Conservation (phyloP, 2,797 vertebrate species). For the Clarias laeviceps region DNA sequence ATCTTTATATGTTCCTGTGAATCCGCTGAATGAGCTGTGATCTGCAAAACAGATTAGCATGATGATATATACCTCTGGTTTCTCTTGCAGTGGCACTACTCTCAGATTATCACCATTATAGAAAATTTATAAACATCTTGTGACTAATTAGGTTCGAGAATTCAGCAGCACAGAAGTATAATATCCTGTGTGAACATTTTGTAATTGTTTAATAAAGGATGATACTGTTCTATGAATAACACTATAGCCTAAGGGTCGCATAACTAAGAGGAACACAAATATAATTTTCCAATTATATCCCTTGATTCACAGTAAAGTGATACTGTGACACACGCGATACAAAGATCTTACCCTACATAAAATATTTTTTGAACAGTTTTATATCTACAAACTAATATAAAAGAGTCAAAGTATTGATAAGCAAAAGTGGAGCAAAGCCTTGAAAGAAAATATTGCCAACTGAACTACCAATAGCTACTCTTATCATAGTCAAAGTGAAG, state of each 20-base stretch:
- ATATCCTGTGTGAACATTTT: background rate
- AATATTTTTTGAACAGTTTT: background rate
- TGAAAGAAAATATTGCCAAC: background rate
- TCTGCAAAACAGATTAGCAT: background rate
- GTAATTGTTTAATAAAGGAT: constrained; percentile 3
- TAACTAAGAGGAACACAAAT: constrained; percentile 2
- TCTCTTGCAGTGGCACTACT: background rate
- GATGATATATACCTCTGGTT: background rate
- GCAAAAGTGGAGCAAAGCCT: background rate
- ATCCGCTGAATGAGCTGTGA: background rate
- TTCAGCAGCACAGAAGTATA: background rate
- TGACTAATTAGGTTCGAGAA: background rate
- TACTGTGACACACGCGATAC: background rate
- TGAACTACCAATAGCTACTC: background rate
- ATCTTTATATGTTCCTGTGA: background rate
- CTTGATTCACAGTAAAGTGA: background rate
- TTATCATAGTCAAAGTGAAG: background rate
- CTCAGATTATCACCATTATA: background rate
- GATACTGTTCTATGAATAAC: background rate
- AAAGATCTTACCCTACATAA: background rate
- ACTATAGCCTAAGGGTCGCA: constrained; percentile 14
- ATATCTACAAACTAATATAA: background rate
- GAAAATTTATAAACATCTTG: background rate
- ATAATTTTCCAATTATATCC: background rate
- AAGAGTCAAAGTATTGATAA: background rate